Conservation (phyloP, 2,797 vertebrate species). For the Gephyroberyx darwinii region DNA sequence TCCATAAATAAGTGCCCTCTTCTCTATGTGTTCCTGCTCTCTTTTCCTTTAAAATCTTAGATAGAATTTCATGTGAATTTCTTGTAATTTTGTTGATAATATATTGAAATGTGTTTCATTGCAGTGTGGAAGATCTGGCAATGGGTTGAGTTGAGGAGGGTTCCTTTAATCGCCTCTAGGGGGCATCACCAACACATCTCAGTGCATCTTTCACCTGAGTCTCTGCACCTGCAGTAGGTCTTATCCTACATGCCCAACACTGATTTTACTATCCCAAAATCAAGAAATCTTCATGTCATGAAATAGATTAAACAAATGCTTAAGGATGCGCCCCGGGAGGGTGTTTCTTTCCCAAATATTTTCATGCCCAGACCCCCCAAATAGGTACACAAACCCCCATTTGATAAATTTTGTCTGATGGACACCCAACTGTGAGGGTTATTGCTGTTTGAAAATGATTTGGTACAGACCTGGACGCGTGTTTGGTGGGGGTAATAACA, state of each 20-base stretch:
- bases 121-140: background rate
- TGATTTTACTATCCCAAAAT: background rate
- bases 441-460: too few relatives aligned
- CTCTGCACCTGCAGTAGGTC: conserved; percentile 27
- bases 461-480: too few relatives aligned
- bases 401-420: too few relatives aligned
- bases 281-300: background rate
- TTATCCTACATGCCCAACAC: background rate
- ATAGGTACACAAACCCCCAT: too few relatives aligned
- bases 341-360: too few relatives aligned
- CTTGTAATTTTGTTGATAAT: background rate
- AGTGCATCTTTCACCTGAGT: conserved; percentile 41
- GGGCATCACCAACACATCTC: conserved; percentile 47
- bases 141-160: too few relatives aligned
- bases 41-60: background rate
- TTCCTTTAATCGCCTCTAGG: conserved; percentile 46
- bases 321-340: background rate
- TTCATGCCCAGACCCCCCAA: too few relatives aligned
- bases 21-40: too few relatives aligned
- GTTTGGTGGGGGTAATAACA: background rate
- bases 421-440: too few relatives aligned
- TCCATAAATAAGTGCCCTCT: background rate
- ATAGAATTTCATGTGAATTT: background rate
- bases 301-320: background rate
- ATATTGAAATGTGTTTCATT: background rate